These are phyloP conservation scores for Periophthalmus magnuspinnatus DNA, from an alignment of 2,797 vertebrate species.

Conservation along the genomic window DNA sequence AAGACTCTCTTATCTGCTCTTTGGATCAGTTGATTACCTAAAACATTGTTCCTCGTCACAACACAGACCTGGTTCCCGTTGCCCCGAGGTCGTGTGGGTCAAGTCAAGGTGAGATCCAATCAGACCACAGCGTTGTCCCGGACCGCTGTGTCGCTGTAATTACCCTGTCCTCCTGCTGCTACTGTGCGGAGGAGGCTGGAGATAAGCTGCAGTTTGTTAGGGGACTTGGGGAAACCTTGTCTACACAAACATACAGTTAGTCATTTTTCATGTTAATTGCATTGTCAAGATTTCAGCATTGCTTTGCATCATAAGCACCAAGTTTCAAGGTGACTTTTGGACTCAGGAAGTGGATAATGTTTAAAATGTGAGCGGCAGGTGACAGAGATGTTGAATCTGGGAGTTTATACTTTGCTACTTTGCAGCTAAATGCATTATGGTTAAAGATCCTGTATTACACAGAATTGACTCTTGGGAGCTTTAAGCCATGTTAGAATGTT, in stretches of 20 bases:
- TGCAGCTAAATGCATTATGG: too few relatives aligned
- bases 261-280: constrained; percentile 77
- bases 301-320: constrained; percentile 48
- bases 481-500: too few relatives aligned
- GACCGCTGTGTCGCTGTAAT: constrained; percentile 64
- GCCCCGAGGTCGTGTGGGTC: constrained; percentile 60
- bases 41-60: constrained; percentile 66
- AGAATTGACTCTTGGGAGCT: too few relatives aligned
- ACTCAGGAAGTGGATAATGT: constrained; percentile 9
- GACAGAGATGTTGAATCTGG: constrained; percentile 12
- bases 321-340: constrained; percentile 62
- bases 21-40: constrained; percentile 79
- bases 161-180: constrained; percentile 55
- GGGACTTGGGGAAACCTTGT: constrained; percentile 44
- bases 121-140: constrained; percentile 51
- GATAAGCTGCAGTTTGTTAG: constrained; percentile 63
- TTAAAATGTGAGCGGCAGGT: constrained; percentile 18
- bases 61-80: constrained; percentile 55
- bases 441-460: too few relatives aligned
- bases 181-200: constrained; percentile 39
- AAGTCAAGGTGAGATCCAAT: constrained; percentile 82
- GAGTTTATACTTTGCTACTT: not conserved
- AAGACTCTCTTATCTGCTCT: constrained; percentile 71
- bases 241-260: constrained; percentile 59
- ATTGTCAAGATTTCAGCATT: constrained; percentile 60